Conservation (phyloP, 2,888 invertebrate species). For the Palloptera scutellata region DNA sequence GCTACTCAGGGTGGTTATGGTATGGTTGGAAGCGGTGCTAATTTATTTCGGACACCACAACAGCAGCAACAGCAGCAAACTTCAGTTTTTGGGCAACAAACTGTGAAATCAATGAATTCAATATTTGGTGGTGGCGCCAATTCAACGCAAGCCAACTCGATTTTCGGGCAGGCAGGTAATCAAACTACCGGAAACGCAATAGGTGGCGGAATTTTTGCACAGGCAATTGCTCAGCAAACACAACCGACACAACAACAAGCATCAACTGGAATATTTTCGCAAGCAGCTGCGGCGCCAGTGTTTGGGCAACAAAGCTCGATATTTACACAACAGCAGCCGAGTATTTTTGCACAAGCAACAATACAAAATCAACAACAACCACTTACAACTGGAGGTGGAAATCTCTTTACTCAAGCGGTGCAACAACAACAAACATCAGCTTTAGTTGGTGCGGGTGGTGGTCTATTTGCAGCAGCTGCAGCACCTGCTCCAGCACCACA, state of each 20-base stretch:
- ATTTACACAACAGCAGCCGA: constrained; percentile 23
- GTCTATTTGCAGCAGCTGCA: constrained; percentile 23
- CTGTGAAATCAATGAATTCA: constrained; percentile 38
- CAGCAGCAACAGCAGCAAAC: constrained; percentile 31
- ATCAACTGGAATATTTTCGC: constrained; percentile 28
- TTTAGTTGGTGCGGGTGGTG: constrained; percentile 1
- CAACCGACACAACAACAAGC: constrained; percentile 33
- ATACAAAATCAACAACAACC: constrained; percentile 37
- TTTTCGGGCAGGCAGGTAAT: constrained; percentile 32
- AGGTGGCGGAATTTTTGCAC: constrained; percentile 32
- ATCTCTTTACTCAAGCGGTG: constrained; percentile 45
- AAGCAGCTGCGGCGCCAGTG: constrained; percentile 26
- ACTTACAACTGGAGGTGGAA: constrained; percentile 35
- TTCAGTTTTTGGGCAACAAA: constrained; percentile 44
- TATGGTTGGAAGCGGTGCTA: constrained; percentile 24
- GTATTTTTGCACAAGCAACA: constrained; percentile 37
- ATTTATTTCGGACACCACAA: constrained; percentile 23
- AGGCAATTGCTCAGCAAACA: constrained; percentile 28
- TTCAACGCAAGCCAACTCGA: constrained; percentile 45
- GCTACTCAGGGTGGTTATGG: constrained; percentile 5
- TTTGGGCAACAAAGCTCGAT: constrained; percentile 16
- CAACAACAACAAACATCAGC: constrained; percentile 37
- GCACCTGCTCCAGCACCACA: constrained; percentile 6
- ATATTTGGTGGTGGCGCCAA: constrained; percentile 47
- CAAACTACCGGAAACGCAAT: constrained; percentile 34